Evolutionary conservation across 2,888 invertebrate genomes (phyloP), one percentile per base, ranked within the genome.

Genomic region (Punctoribates punctum): DNA sequence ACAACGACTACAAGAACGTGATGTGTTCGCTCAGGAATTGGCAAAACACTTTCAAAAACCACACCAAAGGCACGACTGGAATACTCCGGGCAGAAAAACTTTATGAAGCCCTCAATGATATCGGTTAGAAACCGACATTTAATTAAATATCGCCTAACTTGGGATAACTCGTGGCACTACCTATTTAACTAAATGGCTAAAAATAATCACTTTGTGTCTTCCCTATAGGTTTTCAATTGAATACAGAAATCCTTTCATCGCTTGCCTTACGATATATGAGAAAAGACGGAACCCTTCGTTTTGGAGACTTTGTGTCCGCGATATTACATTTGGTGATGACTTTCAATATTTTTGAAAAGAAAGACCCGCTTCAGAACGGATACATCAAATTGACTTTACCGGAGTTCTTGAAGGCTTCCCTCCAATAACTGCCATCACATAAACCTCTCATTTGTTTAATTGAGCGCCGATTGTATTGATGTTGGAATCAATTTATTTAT

Each of bases 251-350:
- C 38, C 86, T 95, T 82, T 90, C 91, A 9, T 88, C 92, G 73
- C 86, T 95, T 11, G 90, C 94, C 78, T 86, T 94, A 79, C 87
- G 93, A 78, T 94, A 94, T 81, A 94, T 94, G 91, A 88, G 94
- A 79, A 94, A 94, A 83, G 95, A 95, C 83, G 94, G 94, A 54
- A 94, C 94, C 76, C 86, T 95, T 65, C 86, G 95, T 80, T 92
- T 95, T 82, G 94, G 94, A 13, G 95, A 95, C 84, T 95, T 94
- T 83, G 94, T 94, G 1, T 92, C 92, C 0, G 91, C 93, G 62
- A 91, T 95, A 81, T 86, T 95, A 81, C 93, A 94, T 83, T 86
- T 95, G 78, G 93, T 92, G 80, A 90, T 93, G 74, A 92, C 94
- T 23, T 95, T 95, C 83, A 90, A 94, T 92, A 86, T 88, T 88